A percentile compares a stretch with the other conserved stretches of the same genome.
These are phyloP conservation scores for Mormyrops boulengeri DNA, from an alignment of 2,797 vertebrate species.

Conservation along the genomic window DNA sequence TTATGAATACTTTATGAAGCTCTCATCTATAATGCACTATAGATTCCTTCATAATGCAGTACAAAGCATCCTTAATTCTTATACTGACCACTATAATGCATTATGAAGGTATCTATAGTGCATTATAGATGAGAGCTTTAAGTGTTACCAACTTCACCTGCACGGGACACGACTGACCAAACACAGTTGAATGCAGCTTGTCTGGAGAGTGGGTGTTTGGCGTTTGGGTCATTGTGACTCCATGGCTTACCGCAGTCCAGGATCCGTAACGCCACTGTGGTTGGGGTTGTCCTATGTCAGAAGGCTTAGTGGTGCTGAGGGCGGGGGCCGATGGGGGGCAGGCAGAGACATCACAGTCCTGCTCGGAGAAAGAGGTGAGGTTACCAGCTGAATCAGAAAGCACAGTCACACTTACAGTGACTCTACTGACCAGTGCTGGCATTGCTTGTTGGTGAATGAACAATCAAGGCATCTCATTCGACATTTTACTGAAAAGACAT, in stretches of 20 bases:
- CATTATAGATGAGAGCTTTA: background rate
- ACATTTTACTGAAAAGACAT: background rate
- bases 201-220: background rate
- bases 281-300: slow-evolving; percentile 53
- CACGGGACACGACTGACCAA: background rate
- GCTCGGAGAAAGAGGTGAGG: slow-evolving; percentile 22
- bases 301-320: slow-evolving; percentile 66
- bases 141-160: background rate
- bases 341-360: slow-evolving; percentile 77
- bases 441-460: background rate
- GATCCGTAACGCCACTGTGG: slow-evolving; percentile 92
- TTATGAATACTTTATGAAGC: background rate
- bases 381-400: background rate
- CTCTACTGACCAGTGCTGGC: background rate
- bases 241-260: slow-evolving; percentile 81
- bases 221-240: background rate
- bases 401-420: background rate
- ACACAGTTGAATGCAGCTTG: background rate
- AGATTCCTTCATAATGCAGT: no score
- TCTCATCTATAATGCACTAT: no score
- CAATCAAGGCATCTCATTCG: background rate
- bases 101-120: background rate
- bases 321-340: slow-evolving; percentile 63
- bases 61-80: no score
- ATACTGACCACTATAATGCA: no score